These are phyloP conservation scores for Thomomys bottae DNA, from an alignment of 2,113 vertebrate species.

Conservation along the genomic window DNA sequence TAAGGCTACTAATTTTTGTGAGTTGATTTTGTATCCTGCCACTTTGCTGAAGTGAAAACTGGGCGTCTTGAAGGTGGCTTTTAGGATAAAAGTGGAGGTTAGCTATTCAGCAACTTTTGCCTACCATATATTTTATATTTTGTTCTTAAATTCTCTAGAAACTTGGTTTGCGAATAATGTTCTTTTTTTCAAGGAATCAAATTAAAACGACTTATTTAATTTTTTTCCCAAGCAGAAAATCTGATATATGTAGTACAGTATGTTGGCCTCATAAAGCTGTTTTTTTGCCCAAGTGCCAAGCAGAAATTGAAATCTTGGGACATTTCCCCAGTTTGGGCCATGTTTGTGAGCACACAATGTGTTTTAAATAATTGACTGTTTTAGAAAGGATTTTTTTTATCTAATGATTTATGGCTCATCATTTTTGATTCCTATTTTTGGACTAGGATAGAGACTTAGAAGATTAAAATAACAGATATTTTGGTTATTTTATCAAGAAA, in stretches of 20 bases:
- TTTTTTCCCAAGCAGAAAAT: slow-evolving; percentile 21
- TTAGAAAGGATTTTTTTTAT: not conserved
- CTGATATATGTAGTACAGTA: not conserved
- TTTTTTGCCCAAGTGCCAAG: not conserved
- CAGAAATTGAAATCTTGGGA: not conserved
- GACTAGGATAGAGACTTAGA: not conserved
- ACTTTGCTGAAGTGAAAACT: too few relatives aligned
- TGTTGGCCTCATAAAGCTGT: not conserved
- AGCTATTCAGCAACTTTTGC: not conserved
- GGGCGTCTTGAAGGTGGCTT: not conserved
- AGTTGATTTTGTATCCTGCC: too few relatives aligned
- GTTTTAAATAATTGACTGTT: slow-evolving; percentile 41
- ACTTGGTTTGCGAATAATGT: slow-evolving; percentile 27
- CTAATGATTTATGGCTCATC: not conserved
- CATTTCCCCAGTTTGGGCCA: not conserved
- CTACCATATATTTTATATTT: slow-evolving; percentile 16
- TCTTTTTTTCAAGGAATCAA: not conserved
- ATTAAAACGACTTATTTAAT: not conserved
- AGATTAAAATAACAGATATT: not conserved
- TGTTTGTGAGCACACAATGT: not conserved
- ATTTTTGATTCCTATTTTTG: slow-evolving; percentile 15
- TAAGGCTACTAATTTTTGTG: too few relatives aligned
- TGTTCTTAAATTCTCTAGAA: slow-evolving; percentile 25
- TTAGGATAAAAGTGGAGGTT: slow-evolving; percentile 20
- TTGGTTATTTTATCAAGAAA: slow-evolving; percentile 43